Evolutionary conservation across 1,140 invertebrate genomes (phyloP).

Genomic region (Acromyrmex charruanus): DNA sequence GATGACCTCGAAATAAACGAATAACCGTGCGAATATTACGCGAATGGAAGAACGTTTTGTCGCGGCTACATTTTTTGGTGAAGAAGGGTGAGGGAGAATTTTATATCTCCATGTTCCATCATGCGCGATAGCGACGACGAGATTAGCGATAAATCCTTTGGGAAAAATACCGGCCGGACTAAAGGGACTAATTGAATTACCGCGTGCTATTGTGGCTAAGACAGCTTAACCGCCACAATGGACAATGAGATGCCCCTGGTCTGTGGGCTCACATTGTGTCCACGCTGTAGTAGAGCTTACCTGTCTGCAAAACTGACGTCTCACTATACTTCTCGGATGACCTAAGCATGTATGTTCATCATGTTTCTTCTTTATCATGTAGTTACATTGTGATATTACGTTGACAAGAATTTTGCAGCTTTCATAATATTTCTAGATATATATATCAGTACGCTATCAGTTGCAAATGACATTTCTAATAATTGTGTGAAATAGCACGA

Average conservation of each 20-base stretch:
- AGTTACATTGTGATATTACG: slow-evolving; percentile 24
- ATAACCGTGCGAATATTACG: slow-evolving; percentile 19
- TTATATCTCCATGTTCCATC: slow-evolving; percentile 24
- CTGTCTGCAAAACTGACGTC: slow-evolving; percentile 53
- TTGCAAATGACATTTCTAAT: slow-evolving; percentile 24
- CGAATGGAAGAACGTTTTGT: slow-evolving; percentile 7
- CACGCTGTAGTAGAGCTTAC: slow-evolving; percentile 47
- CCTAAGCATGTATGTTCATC: slow-evolving; percentile 60
- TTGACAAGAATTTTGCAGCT: slow-evolving; percentile 42
- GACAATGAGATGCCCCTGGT: slow-evolving; percentile 66
- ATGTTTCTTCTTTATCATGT: slow-evolving; percentile 46
- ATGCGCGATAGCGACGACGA: slow-evolving; percentile 38
- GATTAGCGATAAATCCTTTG: slow-evolving; percentile 56
- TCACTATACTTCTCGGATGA: slow-evolving; percentile 52
- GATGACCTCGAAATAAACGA: slow-evolving; percentile 20
- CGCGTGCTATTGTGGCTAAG: slow-evolving; percentile 64
- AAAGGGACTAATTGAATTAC: slow-evolving; percentile 69
- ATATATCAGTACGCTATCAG: not conserved
- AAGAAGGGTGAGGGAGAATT: not conserved
- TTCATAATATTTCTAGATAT: slow-evolving; percentile 31
- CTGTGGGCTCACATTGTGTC: slow-evolving; percentile 54
- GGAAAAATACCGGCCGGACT: slow-evolving; percentile 59
- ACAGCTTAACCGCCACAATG: slow-evolving; percentile 61
- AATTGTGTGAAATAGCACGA: not conserved
- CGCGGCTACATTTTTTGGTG: not conserved